Evolutionary conservation across 2,113 vertebrate species (phyloP).

Genomic region (Chiloscyllium plagiosum): DNA sequence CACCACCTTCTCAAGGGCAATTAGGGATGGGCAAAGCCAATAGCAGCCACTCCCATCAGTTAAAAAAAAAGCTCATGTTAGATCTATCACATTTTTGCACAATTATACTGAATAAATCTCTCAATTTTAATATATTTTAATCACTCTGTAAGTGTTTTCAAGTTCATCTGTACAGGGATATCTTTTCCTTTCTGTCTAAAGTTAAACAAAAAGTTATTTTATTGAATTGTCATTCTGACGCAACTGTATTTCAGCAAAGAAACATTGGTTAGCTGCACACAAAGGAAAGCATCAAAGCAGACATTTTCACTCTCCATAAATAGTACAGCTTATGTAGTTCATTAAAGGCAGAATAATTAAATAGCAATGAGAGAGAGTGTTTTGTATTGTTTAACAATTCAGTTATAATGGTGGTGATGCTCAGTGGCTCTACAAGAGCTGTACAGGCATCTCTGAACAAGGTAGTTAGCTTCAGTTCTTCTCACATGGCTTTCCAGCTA

Average conservation of each 20-base stretch:
- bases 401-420: background rate
- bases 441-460: background rate
- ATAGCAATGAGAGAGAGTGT: background rate
- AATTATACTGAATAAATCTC: no score
- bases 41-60: no score
- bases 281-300: background rate
- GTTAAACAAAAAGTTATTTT: background rate
- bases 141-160: background rate
- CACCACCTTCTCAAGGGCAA: no score
- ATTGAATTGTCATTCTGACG: background rate
- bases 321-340: background rate
- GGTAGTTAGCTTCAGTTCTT: background rate
- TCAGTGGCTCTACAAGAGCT: background rate
- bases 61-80: background rate
- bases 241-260: background rate
- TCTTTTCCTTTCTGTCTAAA: background rate
- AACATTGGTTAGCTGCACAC: background rate
- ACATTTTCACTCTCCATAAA: background rate
- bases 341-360: background rate
- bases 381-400: background rate
- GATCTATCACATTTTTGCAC: background rate
- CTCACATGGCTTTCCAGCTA: background rate
- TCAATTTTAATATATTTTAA: background rate
- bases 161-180: background rate
- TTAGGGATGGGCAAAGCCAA: no score